Conservation (phyloP, 1,140 invertebrate species). For the Drosophila aff. region DNA sequence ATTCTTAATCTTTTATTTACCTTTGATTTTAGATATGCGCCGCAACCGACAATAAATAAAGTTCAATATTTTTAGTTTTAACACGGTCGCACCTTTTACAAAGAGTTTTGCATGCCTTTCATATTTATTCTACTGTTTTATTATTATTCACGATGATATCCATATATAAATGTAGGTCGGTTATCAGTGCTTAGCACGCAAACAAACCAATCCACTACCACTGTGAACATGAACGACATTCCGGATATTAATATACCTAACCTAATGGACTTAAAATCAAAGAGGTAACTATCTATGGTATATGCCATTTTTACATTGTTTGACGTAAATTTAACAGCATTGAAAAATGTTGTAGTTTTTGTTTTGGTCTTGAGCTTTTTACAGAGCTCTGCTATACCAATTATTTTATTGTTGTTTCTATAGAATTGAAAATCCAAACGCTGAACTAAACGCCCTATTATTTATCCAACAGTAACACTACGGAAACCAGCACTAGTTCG, state of each 20-base stretch:
- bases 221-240: slow-evolving; percentile 78
- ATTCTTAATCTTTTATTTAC: slow-evolving; percentile 25
- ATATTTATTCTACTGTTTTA: slow-evolving; percentile 5
- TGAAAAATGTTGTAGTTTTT: too few species aligned
- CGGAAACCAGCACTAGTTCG: slow-evolving; percentile 79
- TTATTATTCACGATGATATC: slow-evolving; percentile 10
- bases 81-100: slow-evolving; percentile 2
- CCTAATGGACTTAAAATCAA: slow-evolving; percentile 71
- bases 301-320: too few species aligned
- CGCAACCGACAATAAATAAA: slow-evolving; percentile 21
- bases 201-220: slow-evolving; percentile 80
- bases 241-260: slow-evolving; percentile 77
- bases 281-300: slow-evolving; percentile 52
- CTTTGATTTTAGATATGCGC: slow-evolving; percentile 62
- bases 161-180: slow-evolving; percentile 66
- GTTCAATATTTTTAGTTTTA: slow-evolving; percentile 33
- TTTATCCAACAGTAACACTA: slow-evolving; percentile 68
- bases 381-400: background rate
- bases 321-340: too few species aligned
- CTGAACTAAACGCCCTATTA: too few species aligned
- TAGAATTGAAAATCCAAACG: background rate
- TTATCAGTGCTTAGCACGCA: slow-evolving; percentile 83
- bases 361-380: background rate
- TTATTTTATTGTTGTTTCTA: background rate
- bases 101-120: slow-evolving; percentile 32